These are phyloP conservation scores for Drosophila fungiperda DNA, from an alignment of 2,888 invertebrate species.

Conservation along the genomic window DNA sequence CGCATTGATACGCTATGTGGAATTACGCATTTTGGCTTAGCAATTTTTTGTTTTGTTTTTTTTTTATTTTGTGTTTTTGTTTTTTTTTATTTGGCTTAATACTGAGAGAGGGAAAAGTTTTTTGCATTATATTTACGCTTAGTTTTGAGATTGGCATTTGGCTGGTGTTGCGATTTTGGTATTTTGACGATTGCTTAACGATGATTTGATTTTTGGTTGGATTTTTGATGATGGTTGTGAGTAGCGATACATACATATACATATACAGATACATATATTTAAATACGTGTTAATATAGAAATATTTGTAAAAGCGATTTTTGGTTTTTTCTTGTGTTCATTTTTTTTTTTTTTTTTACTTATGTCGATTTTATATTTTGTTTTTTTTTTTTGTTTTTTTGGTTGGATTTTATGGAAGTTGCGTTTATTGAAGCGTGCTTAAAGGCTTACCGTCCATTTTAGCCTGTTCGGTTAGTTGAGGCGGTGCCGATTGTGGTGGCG, in stretches of 20 bases:
- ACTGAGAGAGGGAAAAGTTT: conserved; percentile 59
- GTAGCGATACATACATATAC: conserved; percentile 80
- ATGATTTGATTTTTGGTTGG: conserved; percentile 67
- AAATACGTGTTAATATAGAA: conserved; percentile 80
- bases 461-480: conserved; percentile 88
- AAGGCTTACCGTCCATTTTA: conserved; percentile 86
- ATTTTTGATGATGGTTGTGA: conserved; percentile 70
- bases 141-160: conserved; percentile 66
- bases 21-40: conserved; percentile 51
- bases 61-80: conserved; percentile 6
- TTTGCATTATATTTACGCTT: conserved; percentile 74
- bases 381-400: conserved; percentile 47
- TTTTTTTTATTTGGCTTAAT: conserved; percentile 46
- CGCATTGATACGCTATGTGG: conserved; percentile 65
- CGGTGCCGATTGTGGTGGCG: conserved; percentile 89
- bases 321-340: conserved; percentile 22
- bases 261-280: conserved; percentile 79
- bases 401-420: conserved; percentile 69
- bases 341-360: conserved; percentile 45
- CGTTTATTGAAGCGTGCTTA: conserved; percentile 83
- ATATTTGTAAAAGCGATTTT: conserved; percentile 75
- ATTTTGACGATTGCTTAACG: conserved; percentile 73
- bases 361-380: conserved; percentile 70
- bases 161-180: conserved; percentile 63
- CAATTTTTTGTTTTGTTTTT: conserved; percentile 15